Percentiles rank a stretch among this genome's conserved stretches.
These are phyloP conservation scores for Leptoclinus maculatus DNA, from an alignment of 2,797 vertebrate genomes.

Conservation along the genomic window DNA sequence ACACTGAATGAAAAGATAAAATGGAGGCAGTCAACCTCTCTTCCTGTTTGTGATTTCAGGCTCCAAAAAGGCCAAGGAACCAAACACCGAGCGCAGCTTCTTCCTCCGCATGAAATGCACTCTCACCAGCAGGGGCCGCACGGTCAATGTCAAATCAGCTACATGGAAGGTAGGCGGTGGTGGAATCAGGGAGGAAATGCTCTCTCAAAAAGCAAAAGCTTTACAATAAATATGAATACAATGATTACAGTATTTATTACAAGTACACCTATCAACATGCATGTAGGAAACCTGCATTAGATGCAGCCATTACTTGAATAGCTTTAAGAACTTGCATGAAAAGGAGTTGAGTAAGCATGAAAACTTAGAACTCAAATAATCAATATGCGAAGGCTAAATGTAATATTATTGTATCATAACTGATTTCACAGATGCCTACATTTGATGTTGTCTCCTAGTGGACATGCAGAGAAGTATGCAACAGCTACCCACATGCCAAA, in stretches of 20 bases:
- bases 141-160: slow-evolving; percentile 98
- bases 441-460: not conserved
- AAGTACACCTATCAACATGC: not conserved
- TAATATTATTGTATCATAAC: not conserved
- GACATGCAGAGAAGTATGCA: not conserved
- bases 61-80: slow-evolving; percentile 93
- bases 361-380: not conserved
- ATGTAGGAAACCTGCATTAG: not conserved
- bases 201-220: not conserved
- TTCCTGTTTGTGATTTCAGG: slow-evolving; percentile 79
- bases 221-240: accelerated
- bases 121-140: slow-evolving; percentile 95
- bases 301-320: not conserved
- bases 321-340: not conserved
- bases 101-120: slow-evolving; percentile 99
- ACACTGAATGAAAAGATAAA: not conserved
- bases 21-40: slow-evolving; percentile 4
- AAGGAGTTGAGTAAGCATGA: not conserved
- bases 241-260: not conserved
- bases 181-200: not conserved
- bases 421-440: not conserved
- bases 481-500: not conserved
- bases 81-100: slow-evolving; percentile 92
- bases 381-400: not conserved
- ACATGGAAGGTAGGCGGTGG: slow-evolving; percentile 92